These are phyloP conservation scores for Pterostichus niger DNA, from an alignment of 2,888 invertebrate genomes.

Conservation along the genomic window DNA sequence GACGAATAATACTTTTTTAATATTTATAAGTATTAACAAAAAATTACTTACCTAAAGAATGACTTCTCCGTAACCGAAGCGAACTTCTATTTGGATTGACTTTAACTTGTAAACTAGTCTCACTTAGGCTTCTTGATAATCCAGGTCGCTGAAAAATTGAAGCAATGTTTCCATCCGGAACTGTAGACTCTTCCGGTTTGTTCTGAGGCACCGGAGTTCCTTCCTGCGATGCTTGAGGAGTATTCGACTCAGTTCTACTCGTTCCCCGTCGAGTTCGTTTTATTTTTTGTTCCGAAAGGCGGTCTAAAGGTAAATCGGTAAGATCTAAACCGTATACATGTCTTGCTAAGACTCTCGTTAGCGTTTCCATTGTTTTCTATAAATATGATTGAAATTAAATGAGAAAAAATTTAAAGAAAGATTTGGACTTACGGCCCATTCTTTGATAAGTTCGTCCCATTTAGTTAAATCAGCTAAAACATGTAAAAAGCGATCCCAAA, in stretches of 20 bases:
- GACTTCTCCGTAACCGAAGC: conserved; percentile 48
- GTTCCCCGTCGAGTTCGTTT: conserved; percentile 77
- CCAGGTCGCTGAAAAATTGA: conserved; percentile 71
- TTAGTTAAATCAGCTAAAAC: conserved; percentile 93
- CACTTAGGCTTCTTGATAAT: conserved; percentile 79
- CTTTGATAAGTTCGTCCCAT: conserved; percentile 96
- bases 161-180: conserved; percentile 73
- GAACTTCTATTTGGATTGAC: conserved; percentile 36
- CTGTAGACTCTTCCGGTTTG: conserved; percentile 72
- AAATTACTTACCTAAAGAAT: conserved; percentile 14
- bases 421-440: conserved; percentile 92
- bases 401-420: not conserved
- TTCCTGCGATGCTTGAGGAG: conserved; percentile 67
- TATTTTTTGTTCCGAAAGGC: conserved; percentile 88
- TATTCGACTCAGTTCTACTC: conserved; percentile 71
- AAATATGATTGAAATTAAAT: conserved; percentile 67
- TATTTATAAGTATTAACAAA: no score
- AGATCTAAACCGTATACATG: conserved; percentile 97
- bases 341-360: conserved; percentile 95
- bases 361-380: conserved; percentile 97
- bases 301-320: conserved; percentile 89
- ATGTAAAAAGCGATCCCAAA: conserved; percentile 96
- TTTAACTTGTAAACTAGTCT: conserved; percentile 77
- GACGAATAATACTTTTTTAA: no score
- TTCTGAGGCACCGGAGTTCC: conserved; percentile 51